These are phyloP conservation scores for Balearica regulorum DNA, from an alignment of 2,797 vertebrate species.

Conservation along the genomic window DNA sequence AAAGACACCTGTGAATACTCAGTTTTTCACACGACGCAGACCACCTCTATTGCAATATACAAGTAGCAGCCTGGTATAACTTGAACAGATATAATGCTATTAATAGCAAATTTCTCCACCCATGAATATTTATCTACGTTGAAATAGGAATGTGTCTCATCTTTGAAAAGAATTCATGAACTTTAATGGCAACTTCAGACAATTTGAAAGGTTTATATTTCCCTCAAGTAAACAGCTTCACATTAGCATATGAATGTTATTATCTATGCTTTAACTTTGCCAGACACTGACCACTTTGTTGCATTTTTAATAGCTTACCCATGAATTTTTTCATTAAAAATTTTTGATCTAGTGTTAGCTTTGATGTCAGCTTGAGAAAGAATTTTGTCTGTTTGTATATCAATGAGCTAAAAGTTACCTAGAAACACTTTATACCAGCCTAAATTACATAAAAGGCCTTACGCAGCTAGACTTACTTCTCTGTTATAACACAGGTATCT, in stretches of 20 bases:
- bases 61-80: neutral
- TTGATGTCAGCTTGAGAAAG: slow-evolving; percentile 27
- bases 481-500: neutral
- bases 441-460: neutral
- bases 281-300: slow-evolving; percentile 55
- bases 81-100: neutral
- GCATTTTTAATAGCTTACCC: slow-evolving; percentile 37
- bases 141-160: slow-evolving; percentile 6
- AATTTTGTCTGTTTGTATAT: neutral
- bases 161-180: slow-evolving; percentile 10
- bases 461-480: neutral
- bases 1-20: neutral
- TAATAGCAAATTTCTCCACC: neutral
- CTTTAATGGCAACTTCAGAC: slow-evolving; percentile 33
- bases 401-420: neutral
- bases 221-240: slow-evolving; percentile 46
- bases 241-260: slow-evolving; percentile 48
- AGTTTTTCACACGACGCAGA: neutral
- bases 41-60: neutral
- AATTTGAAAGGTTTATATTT: slow-evolving; percentile 27
- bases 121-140: slow-evolving; percentile 50
- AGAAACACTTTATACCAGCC: neutral
- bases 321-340: slow-evolving; percentile 10
- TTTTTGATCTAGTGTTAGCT: slow-evolving; percentile 35
- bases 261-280: slow-evolving; percentile 34